phyloP scores from a whole-genome alignment of 2,797 vertebrate genomes.

The Austrolebias charrua region DNA sequence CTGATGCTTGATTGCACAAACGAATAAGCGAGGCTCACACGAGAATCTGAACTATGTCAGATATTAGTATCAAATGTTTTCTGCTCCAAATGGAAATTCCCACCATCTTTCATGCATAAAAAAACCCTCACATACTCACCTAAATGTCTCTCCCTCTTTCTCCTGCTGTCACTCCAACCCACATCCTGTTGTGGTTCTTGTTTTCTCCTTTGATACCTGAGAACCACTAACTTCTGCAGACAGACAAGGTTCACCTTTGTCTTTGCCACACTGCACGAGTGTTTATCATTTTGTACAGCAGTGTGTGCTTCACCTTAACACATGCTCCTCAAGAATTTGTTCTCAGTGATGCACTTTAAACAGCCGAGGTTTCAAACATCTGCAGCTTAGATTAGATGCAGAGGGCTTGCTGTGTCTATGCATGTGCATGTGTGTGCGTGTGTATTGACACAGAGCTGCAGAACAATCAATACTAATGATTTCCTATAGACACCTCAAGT shows the following conservation, averaged over 20 bases:
- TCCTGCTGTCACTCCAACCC: slow-evolving; percentile 49
- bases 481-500: slow-evolving; percentile 72
- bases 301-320: slow-evolving; percentile 23
- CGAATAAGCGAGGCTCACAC: slow-evolving; percentile 24
- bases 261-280: slow-evolving; percentile 45
- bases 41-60: slow-evolving; percentile 49
- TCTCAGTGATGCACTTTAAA: slow-evolving; percentile 36
- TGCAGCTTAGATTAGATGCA: slow-evolving; percentile 22
- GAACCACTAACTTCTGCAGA: slow-evolving; percentile 46
- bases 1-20: slow-evolving; percentile 18
- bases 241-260: slow-evolving; percentile 70
- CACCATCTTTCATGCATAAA: slow-evolving; percentile 43
- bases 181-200: slow-evolving; percentile 65
- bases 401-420: slow-evolving; percentile 17
- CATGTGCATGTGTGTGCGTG: slow-evolving; percentile 17
- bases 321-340: slow-evolving; percentile 33
- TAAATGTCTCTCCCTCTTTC: slow-evolving; percentile 14
- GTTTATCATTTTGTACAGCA: slow-evolving; percentile 49
- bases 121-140: slow-evolving; percentile 18
- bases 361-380: slow-evolving; percentile 30
- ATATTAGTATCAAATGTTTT: slow-evolving; percentile 38
- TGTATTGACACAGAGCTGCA: slow-evolving; percentile 63
- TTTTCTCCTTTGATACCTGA: slow-evolving; percentile 68
- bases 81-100: slow-evolving; percentile 57
- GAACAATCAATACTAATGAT: slow-evolving; percentile 73